These are phyloP conservation scores for Entelurus aequoreus DNA, from an alignment of 2,113 vertebrate species.

Conservation along the genomic window DNA sequence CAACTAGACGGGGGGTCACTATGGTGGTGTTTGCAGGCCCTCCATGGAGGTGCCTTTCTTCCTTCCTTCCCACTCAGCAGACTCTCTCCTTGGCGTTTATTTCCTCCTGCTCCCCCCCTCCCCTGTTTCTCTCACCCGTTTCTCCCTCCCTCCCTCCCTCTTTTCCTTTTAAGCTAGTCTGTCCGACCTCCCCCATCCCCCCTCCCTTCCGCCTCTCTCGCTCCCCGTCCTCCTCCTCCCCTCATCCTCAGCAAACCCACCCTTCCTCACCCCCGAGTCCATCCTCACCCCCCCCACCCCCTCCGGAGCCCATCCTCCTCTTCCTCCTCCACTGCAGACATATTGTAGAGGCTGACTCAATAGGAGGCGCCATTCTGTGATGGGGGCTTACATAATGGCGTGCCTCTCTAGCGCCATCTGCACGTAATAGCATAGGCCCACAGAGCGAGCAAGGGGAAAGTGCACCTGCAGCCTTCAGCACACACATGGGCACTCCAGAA, in stretches of 20 bases:
- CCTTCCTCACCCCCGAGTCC: constrained; percentile 15
- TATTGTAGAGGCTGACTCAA: constrained; percentile 78
- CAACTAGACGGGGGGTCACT: background rate
- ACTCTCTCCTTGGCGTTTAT: constrained; percentile 4
- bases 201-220: constrained; percentile 2
- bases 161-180: constrained; percentile 22
- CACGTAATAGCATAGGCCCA: constrained; percentile 49
- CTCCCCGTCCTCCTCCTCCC: constrained; percentile 15
- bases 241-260: constrained; percentile 11
- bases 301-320: constrained; percentile 22
- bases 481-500: too few relatives aligned
- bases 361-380: constrained; percentile 90
- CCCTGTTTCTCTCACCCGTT: constrained; percentile 1
- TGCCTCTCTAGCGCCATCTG: constrained; percentile 82
- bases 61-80: constrained; percentile 17
- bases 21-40: background rate
- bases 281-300: constrained; percentile 18
- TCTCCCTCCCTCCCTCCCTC: constrained; percentile 31
- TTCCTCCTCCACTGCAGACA: constrained; percentile 85
- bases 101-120: constrained; percentile 12
- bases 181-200: constrained; percentile 34
- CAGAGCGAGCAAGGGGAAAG: constrained; percentile 19
- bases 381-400: constrained; percentile 75
- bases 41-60: constrained; percentile 29
- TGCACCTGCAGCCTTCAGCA: background rate